Evolutionary conservation across 2,797 vertebrate species (phyloP).

Genomic region (Hozukius guyotensis): DNA sequence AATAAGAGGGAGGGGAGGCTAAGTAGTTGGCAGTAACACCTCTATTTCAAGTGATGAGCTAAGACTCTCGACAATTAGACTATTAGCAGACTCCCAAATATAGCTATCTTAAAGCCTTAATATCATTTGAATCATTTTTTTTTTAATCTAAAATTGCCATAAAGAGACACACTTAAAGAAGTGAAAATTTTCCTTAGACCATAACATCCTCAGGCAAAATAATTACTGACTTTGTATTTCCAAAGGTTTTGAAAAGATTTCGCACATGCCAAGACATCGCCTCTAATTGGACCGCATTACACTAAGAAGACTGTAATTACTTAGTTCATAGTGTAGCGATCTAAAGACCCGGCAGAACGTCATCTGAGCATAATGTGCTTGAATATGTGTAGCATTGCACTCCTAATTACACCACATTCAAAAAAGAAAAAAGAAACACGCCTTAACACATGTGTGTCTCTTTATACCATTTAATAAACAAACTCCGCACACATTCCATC

Average conservation of each 20-base stretch:
- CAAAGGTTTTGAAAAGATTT: not conserved
- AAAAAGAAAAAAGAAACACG: not conserved
- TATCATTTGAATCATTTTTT: constrained; percentile 17
- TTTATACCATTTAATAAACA: constrained; percentile 28
- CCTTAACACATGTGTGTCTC: not conserved
- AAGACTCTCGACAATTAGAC: not conserved
- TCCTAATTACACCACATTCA: constrained; percentile 19
- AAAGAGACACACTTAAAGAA: not conserved
- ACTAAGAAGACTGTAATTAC: not conserved
- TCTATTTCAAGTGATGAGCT: not conserved
- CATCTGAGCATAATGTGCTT: not conserved
- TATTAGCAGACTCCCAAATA: not conserved
- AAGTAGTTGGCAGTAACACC: not conserved
- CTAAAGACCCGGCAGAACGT: not conserved
- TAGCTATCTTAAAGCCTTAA: not conserved
- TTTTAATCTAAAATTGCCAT: not conserved
- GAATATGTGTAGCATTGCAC: not conserved
- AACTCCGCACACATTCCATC: constrained; percentile 1
- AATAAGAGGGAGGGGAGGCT: not conserved
- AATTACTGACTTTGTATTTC: not conserved
- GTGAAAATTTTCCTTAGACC: not conserved
- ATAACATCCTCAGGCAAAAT: not conserved
- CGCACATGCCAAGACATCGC: not conserved
- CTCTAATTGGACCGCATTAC: constrained; percentile 4
- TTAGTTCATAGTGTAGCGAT: not conserved